Evolutionary conservation across 2,888 invertebrate genomes (phyloP).

Genomic region (Heteromyza rotundicornis): DNA sequence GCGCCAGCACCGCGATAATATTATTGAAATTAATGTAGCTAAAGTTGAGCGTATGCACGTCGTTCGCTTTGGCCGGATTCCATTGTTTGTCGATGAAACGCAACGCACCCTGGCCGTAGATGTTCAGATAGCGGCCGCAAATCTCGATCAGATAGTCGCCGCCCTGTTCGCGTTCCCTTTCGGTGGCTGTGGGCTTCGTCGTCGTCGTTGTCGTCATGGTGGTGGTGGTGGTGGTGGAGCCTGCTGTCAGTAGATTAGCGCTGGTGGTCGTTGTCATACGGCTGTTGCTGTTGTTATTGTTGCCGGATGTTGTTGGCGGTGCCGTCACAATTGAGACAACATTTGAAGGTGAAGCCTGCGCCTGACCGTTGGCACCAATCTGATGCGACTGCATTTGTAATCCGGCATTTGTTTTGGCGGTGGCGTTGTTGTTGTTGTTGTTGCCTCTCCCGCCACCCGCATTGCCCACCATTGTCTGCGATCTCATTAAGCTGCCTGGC

Average conservation of each 20-base stretch:
- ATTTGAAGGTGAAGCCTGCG: slow-evolving; percentile 4
- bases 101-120: slow-evolving; percentile 87
- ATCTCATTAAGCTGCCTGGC: slow-evolving; percentile 56
- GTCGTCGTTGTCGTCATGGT: slow-evolving; percentile 37
- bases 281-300: slow-evolving; percentile 17
- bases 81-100: slow-evolving; percentile 81
- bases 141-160: slow-evolving; percentile 91
- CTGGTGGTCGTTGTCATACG: background rate
- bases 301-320: slow-evolving; percentile 6
- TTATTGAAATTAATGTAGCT: slow-evolving; percentile 88
- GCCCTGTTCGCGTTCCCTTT: slow-evolving; percentile 64
- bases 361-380: background rate
- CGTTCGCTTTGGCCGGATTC: slow-evolving; percentile 78
- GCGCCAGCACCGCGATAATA: slow-evolving; percentile 74
- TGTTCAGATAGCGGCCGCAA: slow-evolving; percentile 79
- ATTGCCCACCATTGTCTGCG: slow-evolving; percentile 50
- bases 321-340: slow-evolving; percentile 6
- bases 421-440: slow-evolving; percentile 20
- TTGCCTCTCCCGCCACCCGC: slow-evolving; percentile 25
- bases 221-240: slow-evolving; percentile 12
- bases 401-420: background rate
- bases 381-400: background rate
- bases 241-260: background rate
- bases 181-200: slow-evolving; percentile 45
- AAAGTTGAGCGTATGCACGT: slow-evolving; percentile 83